phyloP scores from a whole-genome alignment of 2,888 invertebrate genomes.

The Aphidoletes aphidimyza region DNA sequence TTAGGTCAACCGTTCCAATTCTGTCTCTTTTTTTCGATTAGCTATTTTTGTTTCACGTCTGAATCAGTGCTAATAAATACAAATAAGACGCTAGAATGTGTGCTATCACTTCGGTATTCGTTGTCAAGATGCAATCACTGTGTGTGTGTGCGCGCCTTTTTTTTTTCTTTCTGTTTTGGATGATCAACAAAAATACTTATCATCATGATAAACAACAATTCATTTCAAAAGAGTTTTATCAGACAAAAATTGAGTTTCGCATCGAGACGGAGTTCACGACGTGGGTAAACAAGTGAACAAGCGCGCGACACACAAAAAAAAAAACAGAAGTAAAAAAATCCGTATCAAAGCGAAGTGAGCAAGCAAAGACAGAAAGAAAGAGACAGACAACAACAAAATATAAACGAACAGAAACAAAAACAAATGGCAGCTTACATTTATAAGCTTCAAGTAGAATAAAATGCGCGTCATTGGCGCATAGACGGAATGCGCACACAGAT shows the following conservation, averaged over 20 bases:
- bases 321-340: not conserved
- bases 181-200: conserved; percentile 35
- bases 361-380: not conserved
- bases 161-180: not conserved
- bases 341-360: not conserved
- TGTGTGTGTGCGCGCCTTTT: not conserved
- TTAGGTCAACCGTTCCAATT: not conserved
- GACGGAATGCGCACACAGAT: conserved; percentile 16
- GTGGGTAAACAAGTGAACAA: conserved; percentile 18
- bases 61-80: not conserved
- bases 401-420: not conserved
- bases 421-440: conserved; percentile 6
- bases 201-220: conserved; percentile 23
- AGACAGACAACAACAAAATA: not conserved
- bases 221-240: conserved; percentile 22
- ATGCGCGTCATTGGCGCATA: conserved; percentile 29
- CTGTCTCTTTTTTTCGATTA: not conserved
- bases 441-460: conserved; percentile 2
- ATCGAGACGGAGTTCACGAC: not conserved
- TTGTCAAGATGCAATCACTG: not conserved
- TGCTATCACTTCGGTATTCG: not conserved
- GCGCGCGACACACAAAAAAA: not conserved
- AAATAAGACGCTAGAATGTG: not conserved
- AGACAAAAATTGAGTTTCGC: conserved; percentile 21
- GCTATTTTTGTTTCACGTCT: not conserved